Evolutionary conservation across 2,888 invertebrate genomes (phyloP), one percentile per base, ranked within the genome.

Genomic region (Pomacea canaliculata): DNA sequence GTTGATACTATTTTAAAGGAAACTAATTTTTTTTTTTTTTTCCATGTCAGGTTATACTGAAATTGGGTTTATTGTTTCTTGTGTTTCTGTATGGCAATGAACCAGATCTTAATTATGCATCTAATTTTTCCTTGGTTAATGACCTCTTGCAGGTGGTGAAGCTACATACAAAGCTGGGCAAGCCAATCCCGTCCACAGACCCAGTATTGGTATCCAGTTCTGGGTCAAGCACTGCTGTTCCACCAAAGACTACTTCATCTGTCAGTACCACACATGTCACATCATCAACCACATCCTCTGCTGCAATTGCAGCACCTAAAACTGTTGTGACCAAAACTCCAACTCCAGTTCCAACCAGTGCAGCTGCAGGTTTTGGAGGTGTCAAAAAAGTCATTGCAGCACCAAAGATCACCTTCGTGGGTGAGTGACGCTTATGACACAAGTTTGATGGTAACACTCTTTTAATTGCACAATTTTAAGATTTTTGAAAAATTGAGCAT

Each of bases 141-240:
- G 76, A 78, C 79, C 71, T 78, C 78, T 81, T 76, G n/a, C 81
- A 93, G 93, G 93, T 93, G 16, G 95, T 98, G 71, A 96, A 98
- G 90, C 93, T 99, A 83, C 98, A 99, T 92, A 97, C 97, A 75
- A 97, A 97, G 92, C 93, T 99, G 63, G 99, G 99, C 79, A 99
- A 99, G 92, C 98, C 98, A 9, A 98, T 99, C 83, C 99, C 99
- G 46, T 95, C 96, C 73, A 95, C 96, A 73, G 97, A 97, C 91
- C 98, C 98, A 69, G 96, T 96, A 83, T 96, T 98, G 84, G 93
- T 97, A 46, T 81, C 87, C 46, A 82, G 83, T 23, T 80, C 83
- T 4, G 80, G 84, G 16, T 70, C 83, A n/a, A 78, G 82, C 68
- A 80, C 81, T 37, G 76, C 83, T 18, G 78, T 84, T n/a, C 82